These are phyloP conservation scores for Tenualosa thibaudeaui DNA, from an alignment of 2,797 vertebrate species.

Conservation along the genomic window DNA sequence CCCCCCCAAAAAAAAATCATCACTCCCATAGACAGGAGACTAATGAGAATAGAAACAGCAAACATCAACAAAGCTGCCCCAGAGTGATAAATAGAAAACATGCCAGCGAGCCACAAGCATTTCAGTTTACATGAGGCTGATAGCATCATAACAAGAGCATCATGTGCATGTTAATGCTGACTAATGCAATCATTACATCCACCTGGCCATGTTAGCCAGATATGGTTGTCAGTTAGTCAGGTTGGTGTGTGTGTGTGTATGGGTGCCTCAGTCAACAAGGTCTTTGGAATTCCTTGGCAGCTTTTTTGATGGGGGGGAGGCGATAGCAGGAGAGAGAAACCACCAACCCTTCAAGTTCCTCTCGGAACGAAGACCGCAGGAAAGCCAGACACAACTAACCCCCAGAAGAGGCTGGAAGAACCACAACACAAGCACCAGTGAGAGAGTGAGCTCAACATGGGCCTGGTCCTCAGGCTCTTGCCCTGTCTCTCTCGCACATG, in stretches of 20 bases:
- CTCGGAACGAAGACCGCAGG: neutral
- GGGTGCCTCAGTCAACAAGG: neutral
- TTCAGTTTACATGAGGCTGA: neutral
- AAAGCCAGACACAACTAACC: conserved; percentile 11
- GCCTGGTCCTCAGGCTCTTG: neutral
- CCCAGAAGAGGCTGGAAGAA: neutral
- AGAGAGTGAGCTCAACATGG: neutral
- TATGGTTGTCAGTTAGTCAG: no score
- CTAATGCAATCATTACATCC: neutral
- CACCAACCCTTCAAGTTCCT: neutral
- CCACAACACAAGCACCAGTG: conserved; percentile 6
- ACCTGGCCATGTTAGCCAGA: neutral
- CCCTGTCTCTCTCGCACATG: neutral
- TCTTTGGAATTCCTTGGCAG: neutral
- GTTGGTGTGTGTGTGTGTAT: neutral
- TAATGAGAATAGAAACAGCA: neutral
- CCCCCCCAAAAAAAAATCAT: neutral
- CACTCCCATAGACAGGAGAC: neutral
- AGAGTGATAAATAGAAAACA: neutral
- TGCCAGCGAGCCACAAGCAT: neutral
- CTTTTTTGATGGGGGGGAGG: neutral
- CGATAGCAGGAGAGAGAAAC: neutral
- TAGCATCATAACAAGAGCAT: neutral
- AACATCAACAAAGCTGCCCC: neutral
- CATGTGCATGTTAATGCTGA: neutral